Evolutionary conservation across 2,797 vertebrate species (phyloP).

Genomic region (Ficedula albicollis): DNA sequence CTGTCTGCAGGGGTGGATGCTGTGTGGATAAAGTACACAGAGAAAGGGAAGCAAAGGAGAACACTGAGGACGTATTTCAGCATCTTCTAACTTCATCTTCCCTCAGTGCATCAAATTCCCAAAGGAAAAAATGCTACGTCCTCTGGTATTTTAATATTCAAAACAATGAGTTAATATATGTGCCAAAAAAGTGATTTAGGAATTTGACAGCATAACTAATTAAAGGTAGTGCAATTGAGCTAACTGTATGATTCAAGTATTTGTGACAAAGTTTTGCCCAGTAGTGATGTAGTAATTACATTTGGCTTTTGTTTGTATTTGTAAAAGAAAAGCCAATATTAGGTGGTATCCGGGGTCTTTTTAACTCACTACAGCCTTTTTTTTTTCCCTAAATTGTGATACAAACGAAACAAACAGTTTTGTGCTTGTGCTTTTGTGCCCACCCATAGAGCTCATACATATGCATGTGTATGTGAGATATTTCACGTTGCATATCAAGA

Average conservation of each 20-base stretch:
- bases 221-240: background rate
- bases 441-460: background rate
- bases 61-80: background rate
- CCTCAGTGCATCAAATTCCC: background rate
- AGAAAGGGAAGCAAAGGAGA: slow-evolving; percentile 20
- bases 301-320: background rate
- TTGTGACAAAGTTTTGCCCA: background rate
- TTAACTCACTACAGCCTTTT: background rate
- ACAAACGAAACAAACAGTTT: background rate
- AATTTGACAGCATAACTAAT: background rate
- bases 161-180: background rate
- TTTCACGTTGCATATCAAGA: background rate
- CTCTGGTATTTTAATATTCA: background rate
- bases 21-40: background rate
- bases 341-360: background rate
- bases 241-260: background rate
- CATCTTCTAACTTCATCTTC: background rate
- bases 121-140: background rate
- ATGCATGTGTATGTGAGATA: background rate
- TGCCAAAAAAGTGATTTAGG: background rate
- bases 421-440: background rate
- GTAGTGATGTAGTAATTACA: background rate
- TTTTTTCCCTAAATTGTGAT: background rate
- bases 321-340: background rate
- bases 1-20: slow-evolving; percentile 5